These are phyloP conservation scores for Lagocephalus sceleratus DNA, from an alignment of 2,797 vertebrate species.

Conservation along the genomic window DNA sequence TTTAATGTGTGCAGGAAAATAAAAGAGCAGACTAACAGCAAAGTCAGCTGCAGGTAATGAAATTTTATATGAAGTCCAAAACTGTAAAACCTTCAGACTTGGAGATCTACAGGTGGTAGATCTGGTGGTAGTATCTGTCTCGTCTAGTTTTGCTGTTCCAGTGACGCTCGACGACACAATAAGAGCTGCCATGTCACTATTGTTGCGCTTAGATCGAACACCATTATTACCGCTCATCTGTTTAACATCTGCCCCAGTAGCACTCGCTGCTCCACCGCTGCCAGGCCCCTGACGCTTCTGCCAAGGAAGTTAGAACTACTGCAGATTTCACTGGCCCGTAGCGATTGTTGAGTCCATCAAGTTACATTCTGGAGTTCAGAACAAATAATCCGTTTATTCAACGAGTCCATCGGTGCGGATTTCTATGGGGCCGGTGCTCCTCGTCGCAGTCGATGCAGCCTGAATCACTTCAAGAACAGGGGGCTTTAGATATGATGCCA, in stretches of 20 bases:
- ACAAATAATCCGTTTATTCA: slow-evolving; percentile 31
- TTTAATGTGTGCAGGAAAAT: too few relatives aligned
- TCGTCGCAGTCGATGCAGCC: slow-evolving; percentile 35
- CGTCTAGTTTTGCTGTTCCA: too few relatives aligned
- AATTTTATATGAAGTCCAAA: background rate
- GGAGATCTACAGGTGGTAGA: too few relatives aligned
- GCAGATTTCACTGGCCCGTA: slow-evolving; percentile 24
- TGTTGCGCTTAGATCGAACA: slow-evolving; percentile 28
- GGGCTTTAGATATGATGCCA: slow-evolving; percentile 35
- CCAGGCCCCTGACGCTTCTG: slow-evolving; percentile 44
- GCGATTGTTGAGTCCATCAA: slow-evolving; percentile 25
- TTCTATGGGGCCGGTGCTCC: slow-evolving; percentile 19
- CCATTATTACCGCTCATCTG: slow-evolving; percentile 20
- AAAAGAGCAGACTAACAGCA: too few relatives aligned
- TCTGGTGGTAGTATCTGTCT: too few relatives aligned
- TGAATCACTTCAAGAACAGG: slow-evolving; percentile 39
- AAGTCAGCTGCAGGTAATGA: too few relatives aligned
- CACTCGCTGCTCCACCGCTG: slow-evolving; percentile 29
- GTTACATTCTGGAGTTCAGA: slow-evolving; percentile 35
- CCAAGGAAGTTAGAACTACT: slow-evolving; percentile 39
- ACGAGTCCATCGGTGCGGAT: slow-evolving; percentile 17
- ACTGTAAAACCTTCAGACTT: background rate
- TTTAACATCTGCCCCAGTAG: slow-evolving; percentile 39
- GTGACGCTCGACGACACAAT: too few relatives aligned
- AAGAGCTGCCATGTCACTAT: slow-evolving; percentile 20